phyloP scores from a whole-genome alignment of 2,888 invertebrate genomes.

The Antheraea yamamai region DNA sequence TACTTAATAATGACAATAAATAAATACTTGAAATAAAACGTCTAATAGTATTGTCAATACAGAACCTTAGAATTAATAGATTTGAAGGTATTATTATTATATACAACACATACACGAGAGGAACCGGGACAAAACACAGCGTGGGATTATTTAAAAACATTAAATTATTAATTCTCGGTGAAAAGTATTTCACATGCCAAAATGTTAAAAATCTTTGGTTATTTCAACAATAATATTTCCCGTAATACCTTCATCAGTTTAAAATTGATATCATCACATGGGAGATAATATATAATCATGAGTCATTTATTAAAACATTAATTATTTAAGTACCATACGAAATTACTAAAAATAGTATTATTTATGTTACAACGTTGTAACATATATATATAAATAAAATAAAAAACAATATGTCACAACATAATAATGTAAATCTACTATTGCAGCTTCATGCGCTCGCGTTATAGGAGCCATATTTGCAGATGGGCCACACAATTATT shows the following conservation, averaged over 20 bases:
- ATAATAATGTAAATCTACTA: conserved; percentile 44
- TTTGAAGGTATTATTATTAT: conserved; percentile 53
- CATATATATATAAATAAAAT: background rate
- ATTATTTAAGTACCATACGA: conserved; percentile 21
- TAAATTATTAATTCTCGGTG: conserved; percentile 14
- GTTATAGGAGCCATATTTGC: conserved; percentile 75
- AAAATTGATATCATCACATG: conserved; percentile 27
- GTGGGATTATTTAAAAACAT: conserved; percentile 14
- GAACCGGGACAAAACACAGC: conserved; percentile 47
- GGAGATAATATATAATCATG: conserved; percentile 30
- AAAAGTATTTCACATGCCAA: background rate
- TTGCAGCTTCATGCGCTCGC: conserved; percentile 52
- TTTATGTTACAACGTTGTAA: conserved; percentile 23
- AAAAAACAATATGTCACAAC: conserved; percentile 37
- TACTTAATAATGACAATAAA: conserved; percentile 69
- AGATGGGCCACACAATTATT: conserved; percentile 75
- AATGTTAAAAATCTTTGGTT: conserved; percentile 21
- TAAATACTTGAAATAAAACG: conserved; percentile 76
- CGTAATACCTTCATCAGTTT: conserved; percentile 46
- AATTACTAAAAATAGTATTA: conserved; percentile 32
- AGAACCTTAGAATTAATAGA: conserved; percentile 61
- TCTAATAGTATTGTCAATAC: conserved; percentile 67
- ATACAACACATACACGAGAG: conserved; percentile 52
- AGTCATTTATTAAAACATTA: conserved; percentile 8
- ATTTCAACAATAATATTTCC: conserved; percentile 35